Conservation (phyloP, 2,797 vertebrate genomes). For the Sus cebifrons region DNA sequence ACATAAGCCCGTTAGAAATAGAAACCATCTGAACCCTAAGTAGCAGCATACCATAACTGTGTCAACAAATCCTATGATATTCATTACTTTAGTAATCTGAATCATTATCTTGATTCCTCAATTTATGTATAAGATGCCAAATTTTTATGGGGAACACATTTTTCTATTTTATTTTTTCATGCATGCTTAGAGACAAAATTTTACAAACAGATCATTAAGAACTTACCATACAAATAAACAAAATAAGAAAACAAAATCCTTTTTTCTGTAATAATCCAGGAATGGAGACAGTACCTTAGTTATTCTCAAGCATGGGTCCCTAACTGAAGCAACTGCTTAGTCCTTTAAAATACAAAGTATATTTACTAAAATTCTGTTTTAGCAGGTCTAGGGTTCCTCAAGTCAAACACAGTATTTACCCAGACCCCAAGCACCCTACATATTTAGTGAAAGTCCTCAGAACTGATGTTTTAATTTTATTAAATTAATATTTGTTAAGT, state of each 20-base stretch:
- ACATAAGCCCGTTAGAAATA: not conserved
- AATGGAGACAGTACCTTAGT: not conserved
- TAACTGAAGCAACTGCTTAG: not conserved
- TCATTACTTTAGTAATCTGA: not conserved
- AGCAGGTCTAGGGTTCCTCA: not conserved
- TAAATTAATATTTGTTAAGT: not conserved
- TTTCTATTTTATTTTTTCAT: constrained; percentile 50
- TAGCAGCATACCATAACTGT: not conserved
- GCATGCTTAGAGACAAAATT: not conserved
- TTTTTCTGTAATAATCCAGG: not conserved
- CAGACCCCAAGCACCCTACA: not conserved
- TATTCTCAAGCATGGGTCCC: not conserved
- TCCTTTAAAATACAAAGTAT: not conserved
- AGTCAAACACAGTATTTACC: not conserved
- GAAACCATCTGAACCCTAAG: not conserved
- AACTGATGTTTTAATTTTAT: not conserved
- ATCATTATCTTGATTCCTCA: not conserved
- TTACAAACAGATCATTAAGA: constrained; percentile 47
- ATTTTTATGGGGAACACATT: constrained; percentile 51
- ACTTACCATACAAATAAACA: not conserved
- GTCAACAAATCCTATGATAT: not conserved
- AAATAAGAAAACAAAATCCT: not conserved
- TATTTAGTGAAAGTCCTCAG: not conserved
- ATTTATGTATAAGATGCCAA: not conserved
- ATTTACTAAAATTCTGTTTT: not conserved